Percentiles rank a stretch among this genome's conserved stretches.
These are phyloP conservation scores for Euphydryas editha DNA, from an alignment of 2,888 invertebrate genomes.

Conservation along the genomic window DNA sequence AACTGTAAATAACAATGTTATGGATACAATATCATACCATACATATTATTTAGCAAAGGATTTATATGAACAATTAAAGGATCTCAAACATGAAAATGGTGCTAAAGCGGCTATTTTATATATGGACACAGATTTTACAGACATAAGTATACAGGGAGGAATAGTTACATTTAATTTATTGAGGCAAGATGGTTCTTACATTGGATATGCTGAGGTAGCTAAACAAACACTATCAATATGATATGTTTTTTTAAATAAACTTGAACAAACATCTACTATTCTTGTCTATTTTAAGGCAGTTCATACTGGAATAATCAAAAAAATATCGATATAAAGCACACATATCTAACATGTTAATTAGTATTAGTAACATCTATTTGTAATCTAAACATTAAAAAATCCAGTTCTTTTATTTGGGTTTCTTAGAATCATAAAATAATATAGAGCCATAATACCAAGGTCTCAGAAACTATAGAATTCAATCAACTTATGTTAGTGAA, in stretches of 20 bases:
- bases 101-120: slow-evolving; percentile 88
- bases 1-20: slow-evolving; percentile 69
- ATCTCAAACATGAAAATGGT: slow-evolving; percentile 89
- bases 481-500: no score
- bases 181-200: slow-evolving; percentile 88
- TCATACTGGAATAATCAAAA: no score
- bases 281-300: background rate
- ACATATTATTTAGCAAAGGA: slow-evolving; percentile 90
- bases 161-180: slow-evolving; percentile 95
- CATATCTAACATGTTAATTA: no score
- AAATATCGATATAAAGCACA: no score
- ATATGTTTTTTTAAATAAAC: background rate
- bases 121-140: slow-evolving; percentile 87
- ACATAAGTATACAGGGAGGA: slow-evolving; percentile 88
- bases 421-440: no score
- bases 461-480: no score
- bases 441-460: no score
- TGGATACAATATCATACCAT: slow-evolving; percentile 87
- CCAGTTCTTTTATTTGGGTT: no score
- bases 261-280: background rate
- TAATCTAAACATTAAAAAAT: no score
- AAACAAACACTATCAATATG: background rate
- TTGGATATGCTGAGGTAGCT: slow-evolving; percentile 94
- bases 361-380: no score
- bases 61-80: slow-evolving; percentile 85